Evolutionary conservation across 2,797 vertebrate species (phyloP).

Genomic region (Cynodonichthys magdalenae): DNA sequence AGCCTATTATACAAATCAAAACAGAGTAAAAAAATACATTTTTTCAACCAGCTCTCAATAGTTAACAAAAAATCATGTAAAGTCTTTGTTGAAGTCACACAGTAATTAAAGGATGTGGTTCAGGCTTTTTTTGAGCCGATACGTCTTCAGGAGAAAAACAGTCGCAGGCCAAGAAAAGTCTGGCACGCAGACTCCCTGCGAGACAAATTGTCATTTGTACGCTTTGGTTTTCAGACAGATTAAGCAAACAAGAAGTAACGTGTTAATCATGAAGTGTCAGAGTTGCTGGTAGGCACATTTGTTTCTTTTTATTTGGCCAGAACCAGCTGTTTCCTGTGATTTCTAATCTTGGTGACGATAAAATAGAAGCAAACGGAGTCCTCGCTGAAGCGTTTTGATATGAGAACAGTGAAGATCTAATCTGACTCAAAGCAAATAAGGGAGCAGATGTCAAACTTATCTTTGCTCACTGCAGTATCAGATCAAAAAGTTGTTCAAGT

Average conservation of each 20-base stretch:
- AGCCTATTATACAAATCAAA: not conserved
- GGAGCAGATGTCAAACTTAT: not conserved
- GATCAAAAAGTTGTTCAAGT: not conserved
- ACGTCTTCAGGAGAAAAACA: constrained; percentile 1
- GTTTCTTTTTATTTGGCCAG: constrained; percentile 7
- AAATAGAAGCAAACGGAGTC: not conserved
- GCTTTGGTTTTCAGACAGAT: constrained; percentile 17
- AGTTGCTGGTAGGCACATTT: constrained; percentile 13
- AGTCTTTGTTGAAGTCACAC: not conserved
- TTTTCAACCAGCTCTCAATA: not conserved
- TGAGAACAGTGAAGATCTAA: not conserved
- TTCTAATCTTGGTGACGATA: not conserved
- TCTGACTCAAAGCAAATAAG: not conserved
- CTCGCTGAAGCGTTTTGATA: not conserved
- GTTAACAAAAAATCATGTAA: not conserved
- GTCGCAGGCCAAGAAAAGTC: constrained; percentile 5
- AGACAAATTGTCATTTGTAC: constrained; percentile 9
- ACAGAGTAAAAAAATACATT: not conserved
- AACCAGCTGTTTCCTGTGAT: constrained; percentile 2
- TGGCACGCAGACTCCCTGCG: not conserved
- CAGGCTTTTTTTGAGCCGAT: not conserved
- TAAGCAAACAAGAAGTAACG: constrained; percentile 16
- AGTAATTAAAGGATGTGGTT: not conserved
- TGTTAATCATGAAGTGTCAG: constrained; percentile 17
- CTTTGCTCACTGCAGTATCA: not conserved